Evolutionary conservation across 2,113 vertebrate species (phyloP), one percentile per base, ranked within the genome.

Genomic region (Pipa parva): DNA sequence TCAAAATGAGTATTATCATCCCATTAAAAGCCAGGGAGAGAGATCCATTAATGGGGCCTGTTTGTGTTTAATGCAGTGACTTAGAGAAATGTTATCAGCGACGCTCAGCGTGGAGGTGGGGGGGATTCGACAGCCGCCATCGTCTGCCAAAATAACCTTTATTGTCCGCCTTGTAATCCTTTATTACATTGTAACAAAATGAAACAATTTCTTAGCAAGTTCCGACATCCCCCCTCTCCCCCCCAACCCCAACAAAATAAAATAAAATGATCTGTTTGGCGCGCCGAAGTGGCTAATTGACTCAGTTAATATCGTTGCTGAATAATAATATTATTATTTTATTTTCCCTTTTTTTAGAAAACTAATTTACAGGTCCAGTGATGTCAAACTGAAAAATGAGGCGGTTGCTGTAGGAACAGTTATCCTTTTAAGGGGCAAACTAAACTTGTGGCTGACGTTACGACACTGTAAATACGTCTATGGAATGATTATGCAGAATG

Each of bases 21-120:
- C 61, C 12, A 33, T 49, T 42, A 12, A 55, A 69, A 55, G 24
- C 42, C 71, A 54, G 25, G 7, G 46, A 65, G 64, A 63, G 45
- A 25, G 42, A 57, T 17, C 36, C 49, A 18, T 11, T 1, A 58
- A 69, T 74, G 55, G 65, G 62, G 68, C 36, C 71, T 63, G 74
- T 67, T 73, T 71, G 72, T 74, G 51, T 54, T 28, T 54, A 54
- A 28, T 54, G 51, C 51, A 54, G 26, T 5, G 1, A 4, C 33
- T 36, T 24, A 24, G 51, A 54, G 13, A 27, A 11, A 54, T 46
- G 42, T 46, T 46, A 20, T 46, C 42, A 46, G 42, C 42, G 18
- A 17, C 42, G 7, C 2, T 13, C 51, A 15, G 21, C 15, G 11
- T 25, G 26, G 10, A 55, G 10, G 26, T 55, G 51, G 5, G 28